Evolutionary conservation across 2,113 vertebrate genomes (phyloP).

Genomic region (Fulica atra): DNA sequence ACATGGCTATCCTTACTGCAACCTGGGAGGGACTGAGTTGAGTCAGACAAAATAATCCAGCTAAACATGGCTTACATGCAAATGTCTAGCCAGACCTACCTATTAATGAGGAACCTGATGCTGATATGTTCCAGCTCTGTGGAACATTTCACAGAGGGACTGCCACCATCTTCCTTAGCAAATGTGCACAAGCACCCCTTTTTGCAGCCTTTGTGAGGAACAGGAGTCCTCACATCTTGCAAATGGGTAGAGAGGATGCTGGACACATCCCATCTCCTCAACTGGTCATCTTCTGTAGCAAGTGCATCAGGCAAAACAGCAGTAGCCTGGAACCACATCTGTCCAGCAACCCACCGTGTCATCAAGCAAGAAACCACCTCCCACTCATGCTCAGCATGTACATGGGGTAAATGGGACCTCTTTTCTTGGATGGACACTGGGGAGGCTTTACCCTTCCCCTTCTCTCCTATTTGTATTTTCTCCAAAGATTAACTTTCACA

Average conservation of each 20-base stretch:
- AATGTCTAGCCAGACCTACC: background rate
- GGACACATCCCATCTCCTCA: background rate
- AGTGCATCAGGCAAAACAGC: background rate
- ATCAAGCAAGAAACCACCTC: background rate
- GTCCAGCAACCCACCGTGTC: too few species aligned
- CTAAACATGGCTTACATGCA: background rate
- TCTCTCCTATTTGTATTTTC: background rate
- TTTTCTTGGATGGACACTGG: background rate
- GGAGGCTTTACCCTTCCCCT: background rate
- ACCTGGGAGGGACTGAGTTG: background rate
- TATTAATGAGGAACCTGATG: background rate
- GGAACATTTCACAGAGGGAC: background rate
- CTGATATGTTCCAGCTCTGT: background rate
- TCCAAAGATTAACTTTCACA: background rate
- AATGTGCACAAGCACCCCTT: background rate
- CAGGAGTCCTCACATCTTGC: background rate
- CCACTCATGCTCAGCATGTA: background rate
- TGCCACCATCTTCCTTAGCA: background rate
- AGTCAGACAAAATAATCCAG: background rate
- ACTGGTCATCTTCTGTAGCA: background rate
- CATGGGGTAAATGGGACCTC: background rate
- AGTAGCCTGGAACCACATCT: background rate
- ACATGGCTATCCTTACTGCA: background rate
- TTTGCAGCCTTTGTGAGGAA: background rate
- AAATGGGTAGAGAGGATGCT: background rate